Evolutionary conservation across 2,113 vertebrate species (phyloP), one percentile per base, ranked within the genome.

Genomic region (Bubo blakistoni): DNA sequence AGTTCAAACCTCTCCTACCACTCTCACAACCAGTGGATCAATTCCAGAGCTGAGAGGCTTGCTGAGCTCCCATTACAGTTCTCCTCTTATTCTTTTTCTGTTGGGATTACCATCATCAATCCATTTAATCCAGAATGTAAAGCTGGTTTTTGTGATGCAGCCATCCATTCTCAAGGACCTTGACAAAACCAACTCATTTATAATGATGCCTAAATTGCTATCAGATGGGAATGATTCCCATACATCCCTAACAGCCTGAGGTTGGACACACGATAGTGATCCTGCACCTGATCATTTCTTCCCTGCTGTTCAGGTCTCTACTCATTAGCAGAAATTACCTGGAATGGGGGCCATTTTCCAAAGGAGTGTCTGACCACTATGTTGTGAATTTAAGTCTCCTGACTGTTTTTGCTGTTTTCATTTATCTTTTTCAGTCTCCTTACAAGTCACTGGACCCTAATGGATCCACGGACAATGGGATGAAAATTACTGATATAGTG

Each of bases 61-160:
- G 42, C 77, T 91, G 74, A 96, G 42, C 71, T 90, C 84, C 10
- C 5, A 44, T 87, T 85, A 91, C 77, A 87, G 29, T 77, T 80
- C 81, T 89, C 46, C 81, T 92, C 74, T 91, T 94, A 83, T 1
- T 87, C 86, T 91, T 93, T 69, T 88, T 87, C 96, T 97, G 47
- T 71, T 95, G 84, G 91, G 87, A 97, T 97, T 95, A 89, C 55
- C 74, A 91, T 59, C 81, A 94, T 87, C 81, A 92, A 92, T 93
- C 67, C 81, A 74, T 92, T 94, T 95, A 95, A 97, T 96, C 89
- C 90, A 92, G 94, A 97, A 95, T 63, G 79, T 85, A 95, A 96
- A 94, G 95, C 89, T 90, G 81, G 0, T 91, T 96, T 94, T 96
- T 95, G 89, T 91, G 78, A 97, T 82, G 93, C 92, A 96, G 86